Evolutionary conservation across 2,797 vertebrate genomes (phyloP).

Genomic region (Phaenicophaeus curvirostris): DNA sequence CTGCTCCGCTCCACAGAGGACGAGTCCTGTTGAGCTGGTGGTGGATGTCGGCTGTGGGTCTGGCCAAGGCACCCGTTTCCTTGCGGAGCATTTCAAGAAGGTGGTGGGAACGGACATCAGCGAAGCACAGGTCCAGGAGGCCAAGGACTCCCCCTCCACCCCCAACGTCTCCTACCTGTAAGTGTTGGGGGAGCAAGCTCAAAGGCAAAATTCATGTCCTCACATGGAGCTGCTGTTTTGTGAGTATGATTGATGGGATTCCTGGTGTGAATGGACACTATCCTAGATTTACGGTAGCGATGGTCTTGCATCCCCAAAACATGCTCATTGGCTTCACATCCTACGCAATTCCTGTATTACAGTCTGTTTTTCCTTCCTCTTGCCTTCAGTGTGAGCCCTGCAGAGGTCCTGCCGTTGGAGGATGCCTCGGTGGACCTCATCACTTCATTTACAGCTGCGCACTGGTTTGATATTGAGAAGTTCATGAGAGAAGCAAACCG

Average conservation of each 20-base stretch:
- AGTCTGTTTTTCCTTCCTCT: fast-evolving
- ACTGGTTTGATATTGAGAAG: slow-evolving; percentile 78
- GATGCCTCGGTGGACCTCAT: slow-evolving; percentile 73
- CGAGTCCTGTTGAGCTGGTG: slow-evolving; percentile 63
- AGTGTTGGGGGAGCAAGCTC: background rate
- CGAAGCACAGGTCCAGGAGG: slow-evolving; percentile 82
- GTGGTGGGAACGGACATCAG: slow-evolving; percentile 87
- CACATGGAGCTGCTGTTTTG: fast-evolving
- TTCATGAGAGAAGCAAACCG: slow-evolving; percentile 78
- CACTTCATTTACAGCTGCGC: slow-evolving; percentile 75
- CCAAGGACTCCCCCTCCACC: slow-evolving; percentile 8
- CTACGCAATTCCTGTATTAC: fast-evolving
- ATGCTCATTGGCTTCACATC: fast-evolving
- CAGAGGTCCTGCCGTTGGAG: slow-evolving; percentile 77
- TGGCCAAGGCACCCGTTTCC: slow-evolving; percentile 78
- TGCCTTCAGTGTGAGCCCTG: slow-evolving; percentile 68
- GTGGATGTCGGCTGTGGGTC: slow-evolving; percentile 85
- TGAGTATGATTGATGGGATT: background rate
- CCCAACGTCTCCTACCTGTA: slow-evolving; percentile 52
- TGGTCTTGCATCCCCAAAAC: background rate
- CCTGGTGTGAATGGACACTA: background rate
- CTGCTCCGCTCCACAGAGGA: background rate
- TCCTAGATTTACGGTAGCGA: fast-evolving
- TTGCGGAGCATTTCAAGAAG: slow-evolving; percentile 78
- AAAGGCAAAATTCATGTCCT: fast-evolving